Evolutionary conservation across 2,888 invertebrate species (phyloP), one percentile per base, ranked within the genome.

Genomic region (Metacarcinus magister): DNA sequence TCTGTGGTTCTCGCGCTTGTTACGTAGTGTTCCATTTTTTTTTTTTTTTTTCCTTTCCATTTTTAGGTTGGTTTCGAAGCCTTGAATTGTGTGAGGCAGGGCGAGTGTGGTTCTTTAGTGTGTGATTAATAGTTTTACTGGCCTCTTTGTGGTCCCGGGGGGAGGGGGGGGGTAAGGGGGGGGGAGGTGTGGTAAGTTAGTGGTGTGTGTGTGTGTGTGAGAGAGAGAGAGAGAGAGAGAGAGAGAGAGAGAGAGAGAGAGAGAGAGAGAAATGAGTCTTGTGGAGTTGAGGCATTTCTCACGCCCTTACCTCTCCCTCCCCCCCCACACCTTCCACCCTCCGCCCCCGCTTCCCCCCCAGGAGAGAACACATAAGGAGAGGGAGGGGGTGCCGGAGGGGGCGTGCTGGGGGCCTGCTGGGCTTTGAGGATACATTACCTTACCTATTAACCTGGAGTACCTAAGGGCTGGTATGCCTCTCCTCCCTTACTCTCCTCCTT

Each of bases 61-160:
- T 10, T 82, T 32, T 82, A 5, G 54, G 54, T 54, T 54, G 32
- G 82, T 82, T 28, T 32, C 82, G 82, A 82, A 32, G 82, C 82
- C 82, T 32, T 82, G 19, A 82, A 92, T 46, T 32, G 92, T 46
- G 92, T 28, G 23, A n/a, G 23, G 10, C 23, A n/a, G 43, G n/a
- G 5, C 48, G 92, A 54, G 48, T 54, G 48, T 48, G 48, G 28
- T 92, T 46, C 54, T 48, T 92, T 92, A 54, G 92, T 28, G 54
- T 92, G 46, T 91, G 46, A 92, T 92, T 92, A 54, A 54, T 92
- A 28, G 92, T 54, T 92, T 92, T 92, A 54, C 54, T 92, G 48
- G 92, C 92, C 48, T 46, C 48, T 92, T 46, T 92, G 92, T n/a
- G 46, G 92, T 28, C 39, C 8, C 5, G 54, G 92, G 23, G 32